Evolutionary conservation across 1,140 invertebrate genomes (phyloP).

Genomic region (Holotrichia oblita): DNA sequence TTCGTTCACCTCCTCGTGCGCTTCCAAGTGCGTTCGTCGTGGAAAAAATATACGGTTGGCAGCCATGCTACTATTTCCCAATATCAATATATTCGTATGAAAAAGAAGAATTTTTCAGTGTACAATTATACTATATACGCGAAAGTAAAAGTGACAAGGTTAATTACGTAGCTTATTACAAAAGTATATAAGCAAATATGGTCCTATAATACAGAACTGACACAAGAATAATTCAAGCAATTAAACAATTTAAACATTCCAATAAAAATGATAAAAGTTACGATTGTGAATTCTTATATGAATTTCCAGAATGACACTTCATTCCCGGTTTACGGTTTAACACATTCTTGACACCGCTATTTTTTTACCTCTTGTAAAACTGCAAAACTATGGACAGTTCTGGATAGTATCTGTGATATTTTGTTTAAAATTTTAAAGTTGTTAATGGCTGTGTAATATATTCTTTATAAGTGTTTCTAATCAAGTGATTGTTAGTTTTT

Average conservation of each 20-base stretch:
- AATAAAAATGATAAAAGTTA: background rate
- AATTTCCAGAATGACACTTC: background rate
- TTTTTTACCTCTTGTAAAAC: background rate
- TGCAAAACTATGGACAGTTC: background rate
- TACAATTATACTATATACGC: background rate
- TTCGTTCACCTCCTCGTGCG: background rate
- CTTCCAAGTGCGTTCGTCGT: background rate
- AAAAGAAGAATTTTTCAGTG: background rate
- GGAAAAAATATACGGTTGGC: slow-evolving; percentile 11
- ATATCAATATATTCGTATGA: background rate
- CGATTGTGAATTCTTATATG: background rate
- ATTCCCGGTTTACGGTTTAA: background rate
- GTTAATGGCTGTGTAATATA: background rate
- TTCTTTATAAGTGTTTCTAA: background rate
- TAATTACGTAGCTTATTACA: background rate
- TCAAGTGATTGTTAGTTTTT: background rate
- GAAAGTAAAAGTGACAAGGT: background rate
- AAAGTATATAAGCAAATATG: background rate
- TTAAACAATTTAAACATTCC: background rate
- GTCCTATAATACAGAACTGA: background rate
- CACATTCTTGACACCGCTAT: background rate
- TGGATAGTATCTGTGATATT: slow-evolving; percentile 7
- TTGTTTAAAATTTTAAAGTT: background rate
- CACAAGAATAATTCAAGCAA: background rate
- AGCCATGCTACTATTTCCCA: slow-evolving; percentile 1